Evolutionary conservation across 2,888 invertebrate species (phyloP), one percentile per base, ranked within the genome.

Genomic region (Dryomyza anilis): DNA sequence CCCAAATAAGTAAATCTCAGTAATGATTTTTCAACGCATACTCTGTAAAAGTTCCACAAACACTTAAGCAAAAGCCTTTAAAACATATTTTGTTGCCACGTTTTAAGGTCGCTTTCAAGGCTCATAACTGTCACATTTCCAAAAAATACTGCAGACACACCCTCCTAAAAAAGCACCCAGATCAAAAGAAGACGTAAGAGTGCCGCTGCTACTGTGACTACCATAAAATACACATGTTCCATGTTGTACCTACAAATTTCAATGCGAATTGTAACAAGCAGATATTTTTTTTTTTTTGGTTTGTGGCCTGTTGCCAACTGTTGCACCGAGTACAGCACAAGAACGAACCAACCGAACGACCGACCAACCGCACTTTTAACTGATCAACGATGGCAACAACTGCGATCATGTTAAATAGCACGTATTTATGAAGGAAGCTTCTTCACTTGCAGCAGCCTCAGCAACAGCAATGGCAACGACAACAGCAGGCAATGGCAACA

Each of bases 201-300:
- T 6, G 16, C 10, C 33, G 10, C 33, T 12, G 27, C 50, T 19
- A 36, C 21, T 16, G 36, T 21, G 30, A 45, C 16, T 7, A 29
- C 29, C 19, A 29, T 21, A 48, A 39, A 16, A n/a, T 33, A 61
- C 61, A 61, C 52, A 29, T 61, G 61, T 61, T 61, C 29, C 52
- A 2, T 19, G 33, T 53, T 53, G 53, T 61, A 53, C 25, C 16
- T 53, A 61, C 61, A 61, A 61, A 61, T 61, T 61, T 52, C n/a
- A 16, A 52, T 29, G 61, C 14, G 19, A 55, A 55, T 55, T 33
- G 36, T 21, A 36, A 55, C 43, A 48, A 63, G 50, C 52, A n/a
- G n/a, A n/a, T n/a, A n/a, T n/a, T n/a, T n/a, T n/a, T n/a, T 66
- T 56, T 63, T 70, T 70, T 25, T n/a, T 36, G 16, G 25, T 50